Conservation (phyloP, 2,797 vertebrate genomes). For the Melanotaenia nigrans region DNA sequence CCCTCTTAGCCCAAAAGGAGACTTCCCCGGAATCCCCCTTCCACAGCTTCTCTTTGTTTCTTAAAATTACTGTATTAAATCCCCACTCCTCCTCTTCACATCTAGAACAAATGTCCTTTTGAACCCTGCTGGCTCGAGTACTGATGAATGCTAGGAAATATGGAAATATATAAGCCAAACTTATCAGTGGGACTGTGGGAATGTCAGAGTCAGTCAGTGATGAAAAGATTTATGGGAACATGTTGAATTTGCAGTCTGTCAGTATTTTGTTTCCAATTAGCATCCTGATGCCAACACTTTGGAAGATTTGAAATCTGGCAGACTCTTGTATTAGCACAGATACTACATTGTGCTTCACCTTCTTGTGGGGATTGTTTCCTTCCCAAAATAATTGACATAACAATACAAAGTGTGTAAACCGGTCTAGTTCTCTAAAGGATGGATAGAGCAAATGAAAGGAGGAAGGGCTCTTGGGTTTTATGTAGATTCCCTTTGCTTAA, state of each 20-base stretch:
- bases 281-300: constrained; percentile 5
- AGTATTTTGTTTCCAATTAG: constrained; percentile 18
- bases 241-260: constrained; percentile 30
- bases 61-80: constrained; percentile 52
- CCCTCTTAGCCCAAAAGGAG: constrained; percentile 39
- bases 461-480: constrained; percentile 4
- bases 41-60: constrained; percentile 41
- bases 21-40: constrained; percentile 21
- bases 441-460: constrained; percentile 2
- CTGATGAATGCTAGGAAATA: constrained; percentile 52
- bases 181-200: constrained; percentile 40
- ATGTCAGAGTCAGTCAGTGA: constrained; percentile 29
- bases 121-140: constrained; percentile 43
- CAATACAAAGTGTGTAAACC: not conserved
- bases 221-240: constrained; percentile 48
- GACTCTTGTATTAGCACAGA: constrained; percentile 3
- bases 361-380: not conserved
- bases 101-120: constrained; percentile 48
- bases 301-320: constrained; percentile 1
- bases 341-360: not conserved
- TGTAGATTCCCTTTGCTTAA: constrained; percentile 36
- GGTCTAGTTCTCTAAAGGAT: constrained; percentile 6
- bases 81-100: constrained; percentile 31
- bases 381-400: not conserved
- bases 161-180: constrained; percentile 51